Evolutionary conservation across 2,888 invertebrate species (phyloP).

Genomic region (Cerceris rybyensis): DNA sequence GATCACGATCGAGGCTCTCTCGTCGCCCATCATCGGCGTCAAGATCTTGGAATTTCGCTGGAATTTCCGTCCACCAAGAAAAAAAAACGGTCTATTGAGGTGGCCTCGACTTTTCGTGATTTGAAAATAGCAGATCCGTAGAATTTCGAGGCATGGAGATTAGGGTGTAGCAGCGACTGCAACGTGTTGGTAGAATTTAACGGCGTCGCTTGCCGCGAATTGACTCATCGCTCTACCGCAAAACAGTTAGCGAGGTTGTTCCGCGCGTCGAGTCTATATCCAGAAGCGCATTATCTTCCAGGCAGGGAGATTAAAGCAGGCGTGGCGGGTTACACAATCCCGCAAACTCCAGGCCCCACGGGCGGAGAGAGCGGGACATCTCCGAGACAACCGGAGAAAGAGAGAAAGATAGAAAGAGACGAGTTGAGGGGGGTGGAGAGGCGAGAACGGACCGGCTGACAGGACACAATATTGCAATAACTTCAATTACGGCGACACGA

Average conservation of each 20-base stretch:
- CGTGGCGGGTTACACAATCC: conserved; percentile 72
- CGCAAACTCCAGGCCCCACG: conserved; percentile 69
- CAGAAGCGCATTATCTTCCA: conserved; percentile 24
- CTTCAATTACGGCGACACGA: conserved; percentile 81
- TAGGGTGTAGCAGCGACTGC: not conserved
- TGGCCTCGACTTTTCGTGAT: no score
- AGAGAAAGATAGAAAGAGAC: not conserved
- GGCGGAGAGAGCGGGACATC: conserved; percentile 2
- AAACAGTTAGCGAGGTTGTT: not conserved
- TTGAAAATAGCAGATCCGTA: no score
- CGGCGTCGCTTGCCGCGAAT: not conserved
- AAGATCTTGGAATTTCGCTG: no score
- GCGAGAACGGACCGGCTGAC: conserved; percentile 72
- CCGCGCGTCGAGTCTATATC: conserved; percentile 38
- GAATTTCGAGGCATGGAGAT: no score
- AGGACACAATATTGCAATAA: conserved; percentile 82
- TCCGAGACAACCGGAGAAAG: not conserved
- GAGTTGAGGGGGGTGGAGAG: conserved; percentile 23
- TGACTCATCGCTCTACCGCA: conserved; percentile 5
- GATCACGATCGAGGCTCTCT: not conserved
- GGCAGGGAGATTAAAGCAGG: conserved; percentile 74
- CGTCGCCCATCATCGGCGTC: no score
- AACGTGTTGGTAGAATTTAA: no score
- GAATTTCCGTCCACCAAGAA: no score
- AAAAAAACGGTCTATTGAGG: no score